These are phyloP conservation scores for Mythimna albipuncta DNA, from an alignment of 2,888 invertebrate genomes.

Conservation along the genomic window DNA sequence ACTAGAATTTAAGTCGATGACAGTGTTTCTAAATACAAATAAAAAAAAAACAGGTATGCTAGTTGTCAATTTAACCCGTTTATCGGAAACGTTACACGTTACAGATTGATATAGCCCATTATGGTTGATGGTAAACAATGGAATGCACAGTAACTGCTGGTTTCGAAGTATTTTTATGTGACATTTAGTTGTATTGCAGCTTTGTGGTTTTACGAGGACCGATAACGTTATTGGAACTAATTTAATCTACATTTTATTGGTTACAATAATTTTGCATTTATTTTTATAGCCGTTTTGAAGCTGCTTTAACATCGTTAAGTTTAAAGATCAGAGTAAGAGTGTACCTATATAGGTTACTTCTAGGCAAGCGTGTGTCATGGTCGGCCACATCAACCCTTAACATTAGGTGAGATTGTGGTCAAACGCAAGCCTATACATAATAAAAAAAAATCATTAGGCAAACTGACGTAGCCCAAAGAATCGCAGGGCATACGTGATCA, in stretches of 20 bases:
- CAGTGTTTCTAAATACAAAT: no score
- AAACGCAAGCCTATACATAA: no score
- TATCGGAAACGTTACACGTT: conserved; percentile 12
- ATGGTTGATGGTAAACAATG: background rate
- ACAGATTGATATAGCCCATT: conserved; percentile 12
- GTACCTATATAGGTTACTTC: no score
- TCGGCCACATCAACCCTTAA: no score
- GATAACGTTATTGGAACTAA: conserved; percentile 26
- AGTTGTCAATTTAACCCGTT: background rate
- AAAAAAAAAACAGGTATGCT: background rate
- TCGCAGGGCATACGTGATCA: no score
- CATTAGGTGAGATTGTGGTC: no score
- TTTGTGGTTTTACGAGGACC: background rate
- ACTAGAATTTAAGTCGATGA: no score
- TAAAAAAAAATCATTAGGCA: no score
- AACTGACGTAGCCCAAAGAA: no score
- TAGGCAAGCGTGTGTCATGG: no score
- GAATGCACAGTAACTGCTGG: conserved; percentile 8
- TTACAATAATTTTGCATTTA: conserved; percentile 2
- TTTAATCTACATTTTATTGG: conserved; percentile 15
- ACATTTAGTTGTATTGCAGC: conserved; percentile 6
- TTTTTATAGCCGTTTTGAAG: background rate
- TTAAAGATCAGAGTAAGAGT: no score
- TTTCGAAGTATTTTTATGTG: conserved; percentile 11
- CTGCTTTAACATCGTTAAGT: background rate